These are phyloP conservation scores for Geotrupes spiniger DNA, from an alignment of 2,888 invertebrate genomes.

Conservation along the genomic window DNA sequence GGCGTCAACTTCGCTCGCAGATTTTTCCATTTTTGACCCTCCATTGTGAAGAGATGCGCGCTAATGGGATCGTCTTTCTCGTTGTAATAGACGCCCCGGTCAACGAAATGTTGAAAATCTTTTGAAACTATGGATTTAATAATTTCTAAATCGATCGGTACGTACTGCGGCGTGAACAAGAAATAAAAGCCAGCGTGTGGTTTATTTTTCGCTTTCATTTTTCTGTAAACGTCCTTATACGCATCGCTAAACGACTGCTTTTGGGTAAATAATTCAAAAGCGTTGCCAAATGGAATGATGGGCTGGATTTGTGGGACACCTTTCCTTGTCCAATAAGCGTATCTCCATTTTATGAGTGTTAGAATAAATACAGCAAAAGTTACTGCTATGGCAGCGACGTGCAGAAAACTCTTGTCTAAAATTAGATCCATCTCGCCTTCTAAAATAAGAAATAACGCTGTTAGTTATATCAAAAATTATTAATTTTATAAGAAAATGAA, in stretches of 20 bases:
- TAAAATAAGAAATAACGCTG: too few relatives aligned
- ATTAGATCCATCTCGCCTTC: too few relatives aligned
- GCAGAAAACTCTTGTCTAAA: too few relatives aligned
- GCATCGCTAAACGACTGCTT: slow-evolving; percentile 12
- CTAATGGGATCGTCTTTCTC: slow-evolving; percentile 57
- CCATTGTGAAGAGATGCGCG: slow-evolving; percentile 56
- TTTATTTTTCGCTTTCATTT: slow-evolving; percentile 23
- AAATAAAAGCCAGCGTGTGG: slow-evolving; percentile 31
- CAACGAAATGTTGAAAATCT: slow-evolving; percentile 59
- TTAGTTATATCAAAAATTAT: too few relatives aligned
- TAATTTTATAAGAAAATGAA: too few relatives aligned
- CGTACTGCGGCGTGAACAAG: slow-evolving; percentile 23
- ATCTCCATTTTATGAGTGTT: slow-evolving; percentile 23
- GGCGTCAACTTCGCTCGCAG: slow-evolving; percentile 24
- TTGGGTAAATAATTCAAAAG: slow-evolving; percentile 21
- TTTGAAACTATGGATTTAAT: slow-evolving; percentile 51
- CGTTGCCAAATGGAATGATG: slow-evolving; percentile 36
- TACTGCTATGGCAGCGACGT: too few relatives aligned
- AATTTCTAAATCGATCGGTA: slow-evolving; percentile 31
- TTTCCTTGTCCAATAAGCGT: slow-evolving; percentile 36
- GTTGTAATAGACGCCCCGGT: slow-evolving; percentile 58
- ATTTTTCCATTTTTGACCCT: slow-evolving; percentile 58
- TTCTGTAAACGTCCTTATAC: slow-evolving; percentile 16
- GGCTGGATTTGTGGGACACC: slow-evolving; percentile 33
- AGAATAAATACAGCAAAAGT: too few relatives aligned